Conservation (phyloP, 1,140 invertebrate species). For the Streblospio benedicti region DNA sequence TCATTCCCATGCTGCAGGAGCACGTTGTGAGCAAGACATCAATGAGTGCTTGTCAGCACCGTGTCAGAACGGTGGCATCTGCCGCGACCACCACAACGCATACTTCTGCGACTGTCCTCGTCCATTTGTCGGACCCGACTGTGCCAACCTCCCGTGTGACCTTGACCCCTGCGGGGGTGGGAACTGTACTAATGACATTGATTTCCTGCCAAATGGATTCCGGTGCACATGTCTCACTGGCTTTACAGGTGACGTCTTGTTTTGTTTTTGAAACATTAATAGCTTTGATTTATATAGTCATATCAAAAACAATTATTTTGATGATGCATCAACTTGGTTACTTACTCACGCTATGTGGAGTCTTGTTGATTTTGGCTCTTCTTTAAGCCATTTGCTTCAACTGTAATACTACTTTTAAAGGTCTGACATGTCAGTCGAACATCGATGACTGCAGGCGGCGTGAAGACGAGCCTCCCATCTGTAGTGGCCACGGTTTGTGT, state of each 20-base stretch:
- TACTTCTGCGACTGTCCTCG: slow-evolving; percentile 37
- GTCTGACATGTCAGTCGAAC: slow-evolving; percentile 76
- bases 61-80: slow-evolving; percentile 30
- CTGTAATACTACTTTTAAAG: too few relatives aligned
- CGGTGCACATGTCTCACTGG: not conserved
- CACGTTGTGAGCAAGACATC: slow-evolving; percentile 32
- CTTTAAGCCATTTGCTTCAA: too few relatives aligned
- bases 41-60: slow-evolving; percentile 28
- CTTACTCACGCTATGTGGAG: too few relatives aligned
- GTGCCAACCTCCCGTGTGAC: not conserved
- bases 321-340: too few relatives aligned
- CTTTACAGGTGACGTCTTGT: not conserved
- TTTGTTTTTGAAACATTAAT: too few relatives aligned
- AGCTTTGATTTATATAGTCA: too few relatives aligned
- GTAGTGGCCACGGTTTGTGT: slow-evolving; percentile 56
- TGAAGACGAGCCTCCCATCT: slow-evolving; percentile 59
- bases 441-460: slow-evolving; percentile 86
- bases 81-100: slow-evolving; percentile 51
- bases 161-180: not conserved
- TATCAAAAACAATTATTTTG: too few relatives aligned
- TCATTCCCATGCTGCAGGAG: too few relatives aligned
- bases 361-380: too few relatives aligned
- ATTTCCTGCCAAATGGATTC: not conserved
- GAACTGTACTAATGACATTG: not conserved
- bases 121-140: slow-evolving; percentile 4